Evolutionary conservation across 1,140 invertebrate species (phyloP), one percentile per base, ranked within the genome.

Genomic region (Zaprionus nigranus): DNA sequence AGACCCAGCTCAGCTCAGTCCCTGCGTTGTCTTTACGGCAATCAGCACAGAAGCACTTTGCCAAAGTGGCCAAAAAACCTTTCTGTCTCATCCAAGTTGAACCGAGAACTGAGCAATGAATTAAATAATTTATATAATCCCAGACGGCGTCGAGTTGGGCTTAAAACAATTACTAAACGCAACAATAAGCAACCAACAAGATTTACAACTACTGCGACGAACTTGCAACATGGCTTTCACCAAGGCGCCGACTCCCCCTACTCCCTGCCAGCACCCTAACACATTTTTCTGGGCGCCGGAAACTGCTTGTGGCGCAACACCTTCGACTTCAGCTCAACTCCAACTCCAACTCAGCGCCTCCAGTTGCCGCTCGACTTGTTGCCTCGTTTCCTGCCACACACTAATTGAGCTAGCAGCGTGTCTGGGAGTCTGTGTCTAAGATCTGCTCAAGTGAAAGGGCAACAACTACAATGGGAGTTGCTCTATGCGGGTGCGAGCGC

Each of bases 111-210:
- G 36, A 46, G 56, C 54, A 75, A 75, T 70, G 58, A 68, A 60
- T 56, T 73, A 36, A 78, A 80, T 88, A 78, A 72, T 88, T 83
- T 67, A 83, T 80, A 73, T 78, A 78, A 87, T 77, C 40, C 59
- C 30, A 72, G 59, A 46, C 15, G 40, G 12, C 12, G 36, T 38
- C 13, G 49, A 13, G 49, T 68, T 62, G 34, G 9, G 30, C 54
- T 73, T 66, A 59, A 68, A 77, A 36, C 46, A 74, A 64, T 70
- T 67, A 60, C 53, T 46, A 22, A 63, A 53, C 65, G 46, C 34
- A 53, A 64, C 34, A 66, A 43, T 57, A 40, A 66, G 53, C n/a
- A 77, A 59, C 40, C 57, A 67, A 63, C 65, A 64, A 71, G 68
- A 75, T 75, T 64, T 59, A 75, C 67, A 70, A 36, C 51, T 57